A percentile compares a stretch with the other conserved stretches of the same genome.
phyloP scores from a whole-genome alignment of 2,113 vertebrate species.

The Labeo catla region DNA sequence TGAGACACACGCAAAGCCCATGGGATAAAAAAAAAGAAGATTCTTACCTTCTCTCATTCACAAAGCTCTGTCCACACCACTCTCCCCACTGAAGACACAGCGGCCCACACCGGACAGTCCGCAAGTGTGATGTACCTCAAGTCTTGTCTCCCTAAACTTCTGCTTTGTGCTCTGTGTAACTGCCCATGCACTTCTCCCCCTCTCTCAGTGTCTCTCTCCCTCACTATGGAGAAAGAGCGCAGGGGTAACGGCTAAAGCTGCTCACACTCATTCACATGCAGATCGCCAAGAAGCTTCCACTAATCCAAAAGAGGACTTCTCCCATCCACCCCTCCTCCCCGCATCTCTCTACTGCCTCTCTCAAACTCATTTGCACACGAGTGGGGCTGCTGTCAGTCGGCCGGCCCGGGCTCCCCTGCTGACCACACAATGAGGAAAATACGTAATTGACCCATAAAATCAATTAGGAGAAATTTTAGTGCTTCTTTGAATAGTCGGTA shows the following conservation, averaged over 20 bases:
- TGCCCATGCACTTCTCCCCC: conserved; percentile 55
- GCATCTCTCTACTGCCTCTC: conserved; percentile 29
- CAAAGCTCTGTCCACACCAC: conserved; percentile 46
- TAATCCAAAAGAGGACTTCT: conserved; percentile 71
- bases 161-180: conserved; percentile 36
- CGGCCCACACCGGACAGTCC: conserved; percentile 32
- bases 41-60: conserved; percentile 78
- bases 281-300: conserved; percentile 76
- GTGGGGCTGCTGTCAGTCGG: conserved; percentile 27
- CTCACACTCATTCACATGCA: conserved; percentile 79
- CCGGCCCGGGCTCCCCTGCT: conserved; percentile 40
- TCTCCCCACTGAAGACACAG: not conserved
- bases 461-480: conserved; percentile 49
- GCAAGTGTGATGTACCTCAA: conserved; percentile 33
- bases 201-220: conserved; percentile 55
- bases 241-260: conserved; percentile 69
- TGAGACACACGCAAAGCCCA: conserved; percentile 42
- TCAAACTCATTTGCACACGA: conserved; percentile 56
- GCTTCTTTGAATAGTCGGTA: conserved; percentile 33
- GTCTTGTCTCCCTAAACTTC: conserved; percentile 45
- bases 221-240: conserved; percentile 47
- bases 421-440: conserved; percentile 45
- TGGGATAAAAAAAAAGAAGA: conserved; percentile 34
- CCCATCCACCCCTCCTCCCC: conserved; percentile 52
- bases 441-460: conserved; percentile 59